Evolutionary conservation across 2,888 invertebrate genomes (phyloP), one percentile per base, ranked within the genome.

Genomic region (Xanthia icteritia): DNA sequence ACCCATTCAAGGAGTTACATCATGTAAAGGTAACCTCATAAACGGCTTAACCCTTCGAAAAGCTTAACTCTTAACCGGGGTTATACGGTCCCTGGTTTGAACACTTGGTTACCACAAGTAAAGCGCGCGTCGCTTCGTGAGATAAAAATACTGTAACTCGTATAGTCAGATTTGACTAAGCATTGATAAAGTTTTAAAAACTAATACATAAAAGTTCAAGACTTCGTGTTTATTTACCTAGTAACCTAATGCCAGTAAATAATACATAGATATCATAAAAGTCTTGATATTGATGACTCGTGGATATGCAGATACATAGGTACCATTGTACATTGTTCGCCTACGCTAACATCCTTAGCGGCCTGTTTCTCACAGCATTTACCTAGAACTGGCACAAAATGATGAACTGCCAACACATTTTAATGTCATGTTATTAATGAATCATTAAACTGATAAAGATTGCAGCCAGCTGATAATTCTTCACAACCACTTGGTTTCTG

Each of bases 281-380:
- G 20, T 45, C 42, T 77, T 77, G 42, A 45, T 48, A 54, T 77
- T 77, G 65, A 56, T 48, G 13, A 78, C 9, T 42, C 42, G 27
- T 73, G 54, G 51, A 15, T 54, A 42, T 39, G 5, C 27, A 79
- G 54, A 76, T 65, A 13, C 42, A 27, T 42, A 63, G 13, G 5
- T 23, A 67, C 39, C 63, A 36, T 3, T 36, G 3, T 20, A 36
- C 5, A 63, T 45, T 63, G 0, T 63, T 36, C 36, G 42, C 31
- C 54, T 20, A 77, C 31, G 61, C 42, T 13, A 6, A 45, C 64
- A 63, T 77, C 48, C 27, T 42, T 2, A 31, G n/a, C 17, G 23
- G 39, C 48, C 36, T n/a, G 31, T 39, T 78, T 76, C 76, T 64
- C 66, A 76, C 54, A 79, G 9, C 45, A 65, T 56, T 45, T 17